Percentiles rank a stretch among this genome's conserved stretches.
Evolutionary conservation across 1,140 invertebrate genomes (phyloP).

Genomic region (Lutraria rhynchaena): DNA sequence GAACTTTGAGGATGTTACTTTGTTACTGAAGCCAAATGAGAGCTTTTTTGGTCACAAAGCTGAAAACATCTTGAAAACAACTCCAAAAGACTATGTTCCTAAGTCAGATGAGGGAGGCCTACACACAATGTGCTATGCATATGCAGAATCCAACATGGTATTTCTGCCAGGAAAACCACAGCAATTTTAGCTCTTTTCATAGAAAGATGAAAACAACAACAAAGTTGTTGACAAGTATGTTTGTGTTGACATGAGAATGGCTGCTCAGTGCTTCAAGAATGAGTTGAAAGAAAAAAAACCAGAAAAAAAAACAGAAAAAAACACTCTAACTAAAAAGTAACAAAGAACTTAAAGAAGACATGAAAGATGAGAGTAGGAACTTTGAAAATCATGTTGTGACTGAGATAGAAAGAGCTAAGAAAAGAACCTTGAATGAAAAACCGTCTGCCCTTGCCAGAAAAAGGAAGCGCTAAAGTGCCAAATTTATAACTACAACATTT

Average conservation of each 20-base stretch:
- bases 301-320: no score
- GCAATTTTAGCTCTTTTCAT: conserved; percentile 47
- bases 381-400: conserved; percentile 7
- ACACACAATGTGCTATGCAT: conserved; percentile 28
- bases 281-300: conserved; percentile 15
- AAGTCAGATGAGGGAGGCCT: background rate
- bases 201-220: conserved; percentile 36
- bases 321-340: no score
- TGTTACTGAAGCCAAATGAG: background rate
- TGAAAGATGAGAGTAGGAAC: background rate
- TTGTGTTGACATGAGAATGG: conserved; percentile 19
- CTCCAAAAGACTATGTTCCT: background rate
- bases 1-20: conserved; percentile 1
- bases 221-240: conserved; percentile 28
- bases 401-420: background rate
- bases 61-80: conserved; percentile 8
- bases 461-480: no score
- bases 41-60: background rate
- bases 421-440: no score
- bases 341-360: no score
- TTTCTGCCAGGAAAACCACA: conserved; percentile 11
- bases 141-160: conserved; percentile 48
- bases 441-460: no score
- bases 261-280: conserved; percentile 33
- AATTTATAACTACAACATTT: background rate